Conservation (phyloP, 2,797 vertebrate genomes). For the Acanthis flammea region DNA sequence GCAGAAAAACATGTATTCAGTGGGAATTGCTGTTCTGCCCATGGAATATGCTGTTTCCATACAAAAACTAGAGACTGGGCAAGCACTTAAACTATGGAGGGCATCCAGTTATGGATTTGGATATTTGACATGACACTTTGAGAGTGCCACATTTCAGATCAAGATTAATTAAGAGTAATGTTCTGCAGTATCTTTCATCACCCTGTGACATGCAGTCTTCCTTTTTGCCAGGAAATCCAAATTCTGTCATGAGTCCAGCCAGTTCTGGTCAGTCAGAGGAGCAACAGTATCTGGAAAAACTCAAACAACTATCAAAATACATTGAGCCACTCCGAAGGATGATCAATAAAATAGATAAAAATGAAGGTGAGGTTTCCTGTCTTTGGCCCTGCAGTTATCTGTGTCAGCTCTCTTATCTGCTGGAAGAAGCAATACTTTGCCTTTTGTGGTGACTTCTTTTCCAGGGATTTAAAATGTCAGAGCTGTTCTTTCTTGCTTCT, state of each 20-base stretch:
- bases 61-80: neutral
- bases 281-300: slow-evolving; percentile 97
- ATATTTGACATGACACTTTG: neutral
- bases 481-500: neutral
- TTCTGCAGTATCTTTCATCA: neutral
- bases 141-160: neutral
- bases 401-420: neutral
- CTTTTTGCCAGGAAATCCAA: slow-evolving; percentile 85
- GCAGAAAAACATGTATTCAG: neutral
- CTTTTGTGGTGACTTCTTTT: neutral
- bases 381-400: neutral
- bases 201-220: neutral
- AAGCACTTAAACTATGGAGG: neutral
- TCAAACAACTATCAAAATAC: slow-evolving; percentile 95
- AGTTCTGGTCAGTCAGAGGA: slow-evolving; percentile 91
- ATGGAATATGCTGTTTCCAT: neutral
- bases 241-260: slow-evolving; percentile 91
- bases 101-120: neutral
- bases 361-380: slow-evolving; percentile 84
- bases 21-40: neutral
- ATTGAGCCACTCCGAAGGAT: slow-evolving; percentile 94
- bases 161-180: neutral
- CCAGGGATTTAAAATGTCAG: neutral
- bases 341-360: slow-evolving; percentile 99
- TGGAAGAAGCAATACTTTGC: neutral